Evolutionary conservation across 2,797 vertebrate species (phyloP), one percentile per base, ranked within the genome.

Genomic region (Fistularia tabacaria): DNA sequence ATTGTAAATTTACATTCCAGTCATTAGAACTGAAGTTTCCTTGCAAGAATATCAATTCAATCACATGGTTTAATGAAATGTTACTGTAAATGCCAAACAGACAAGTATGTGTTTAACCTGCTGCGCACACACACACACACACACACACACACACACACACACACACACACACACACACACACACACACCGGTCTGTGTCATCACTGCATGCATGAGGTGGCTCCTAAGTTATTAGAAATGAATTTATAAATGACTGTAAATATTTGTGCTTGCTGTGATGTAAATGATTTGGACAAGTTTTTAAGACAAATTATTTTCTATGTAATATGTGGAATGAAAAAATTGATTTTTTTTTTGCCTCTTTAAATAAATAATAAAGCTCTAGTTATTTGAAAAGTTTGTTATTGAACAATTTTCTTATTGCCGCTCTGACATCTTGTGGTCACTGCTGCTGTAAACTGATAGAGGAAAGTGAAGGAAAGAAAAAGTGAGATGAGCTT

Each of bases 1-100:
- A 83, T 92, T 91, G 88, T 87, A 85, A 84, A 87, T 74, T 87
- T 87, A 94, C 93, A 95, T 95, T 95, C 93, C 93, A 93, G 88
- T 87, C 84, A 89, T 90, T 72, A 81, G 77, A 86, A 90, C 79
- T 54, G 82, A 87, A 81, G 51, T 62, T 68, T 74, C 85, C 88
- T 65, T 66, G 13, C 51, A 47, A 62, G 46, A 69, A 64, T 71
- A 67, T 68, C 67, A 66, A 73, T 66, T 57, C 56, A 67, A 62
- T 58, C 59, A 58, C 46, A 42, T 49, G 14, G 48, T 64, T 62
- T 58, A 50, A 14, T 64, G 39, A 57, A 59, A 41, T 45, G 49
- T 70, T 48, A 48, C 71, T 79, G 57, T 69, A 74, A 69, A 79
- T 70, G 82, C 73, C 76, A 83, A 79, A 74, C 53, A 71, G 72